phyloP scores from a whole-genome alignment of 2,888 invertebrate species.

The Keiferia lycopersicella region DNA sequence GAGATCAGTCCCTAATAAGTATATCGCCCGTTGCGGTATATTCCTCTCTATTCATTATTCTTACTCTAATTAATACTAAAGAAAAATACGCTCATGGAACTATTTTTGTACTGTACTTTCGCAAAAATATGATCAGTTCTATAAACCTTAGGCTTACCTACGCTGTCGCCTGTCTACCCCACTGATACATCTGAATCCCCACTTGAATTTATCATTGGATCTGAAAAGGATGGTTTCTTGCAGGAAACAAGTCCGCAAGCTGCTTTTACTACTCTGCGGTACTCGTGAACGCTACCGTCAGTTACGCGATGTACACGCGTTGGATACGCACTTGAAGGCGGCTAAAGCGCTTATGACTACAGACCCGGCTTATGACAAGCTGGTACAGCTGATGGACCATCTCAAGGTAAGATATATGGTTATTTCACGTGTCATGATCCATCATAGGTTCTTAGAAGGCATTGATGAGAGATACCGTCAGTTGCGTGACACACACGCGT shows the following conservation, averaged over 20 bases:
- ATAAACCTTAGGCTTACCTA: neutral
- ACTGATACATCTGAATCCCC: neutral
- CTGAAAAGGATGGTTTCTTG: conserved; percentile 38
- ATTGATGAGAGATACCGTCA: conserved; percentile 98
- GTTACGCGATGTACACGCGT: conserved; percentile 94
- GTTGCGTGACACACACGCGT: conserved; percentile 94
- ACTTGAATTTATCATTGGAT: neutral
- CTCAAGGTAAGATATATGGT: conserved; percentile 82
- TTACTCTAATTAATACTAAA: too few species aligned
- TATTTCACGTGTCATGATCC: neutral
- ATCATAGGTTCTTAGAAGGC: conserved; percentile 65
- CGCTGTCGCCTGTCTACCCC: neutral
- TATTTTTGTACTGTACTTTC: too few species aligned
- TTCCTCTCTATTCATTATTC: too few species aligned
- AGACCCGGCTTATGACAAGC: conserved; percentile 90
- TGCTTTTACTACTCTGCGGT: conserved; percentile 95
- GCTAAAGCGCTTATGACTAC: conserved; percentile 72
- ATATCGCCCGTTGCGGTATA: too few species aligned
- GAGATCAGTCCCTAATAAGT: too few species aligned
- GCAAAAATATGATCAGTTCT: too few species aligned
- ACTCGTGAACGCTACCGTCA: conserved; percentile 98
- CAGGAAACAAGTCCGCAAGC: conserved; percentile 94
- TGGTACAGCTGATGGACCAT: conserved; percentile 97
- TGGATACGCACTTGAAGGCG: conserved; percentile 93
- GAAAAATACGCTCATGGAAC: too few species aligned